Percentiles rank a stretch among this genome's conserved stretches.
Evolutionary conservation across 2,888 invertebrate species (phyloP).

Genomic region (Dolichopus griseipennis): DNA sequence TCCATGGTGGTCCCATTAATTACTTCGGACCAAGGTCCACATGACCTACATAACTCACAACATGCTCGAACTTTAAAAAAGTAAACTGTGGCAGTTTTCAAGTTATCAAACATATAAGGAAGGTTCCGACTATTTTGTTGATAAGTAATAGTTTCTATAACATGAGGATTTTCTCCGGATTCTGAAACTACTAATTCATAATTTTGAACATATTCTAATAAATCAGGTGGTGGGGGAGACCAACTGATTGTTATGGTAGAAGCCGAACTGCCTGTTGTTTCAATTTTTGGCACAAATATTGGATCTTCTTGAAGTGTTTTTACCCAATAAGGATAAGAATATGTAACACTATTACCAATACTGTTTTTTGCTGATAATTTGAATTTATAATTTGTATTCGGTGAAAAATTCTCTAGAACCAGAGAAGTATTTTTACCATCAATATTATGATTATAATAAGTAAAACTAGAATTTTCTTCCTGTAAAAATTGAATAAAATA

Average conservation of each 20-base stretch:
- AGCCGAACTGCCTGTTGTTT: constrained; percentile 56
- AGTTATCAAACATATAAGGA: constrained; percentile 66
- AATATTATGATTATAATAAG: constrained; percentile 52
- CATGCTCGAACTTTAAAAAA: constrained; percentile 73
- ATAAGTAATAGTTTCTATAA: constrained; percentile 53
- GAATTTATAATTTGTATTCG: constrained; percentile 58
- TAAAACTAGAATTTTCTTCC: constrained; percentile 49
- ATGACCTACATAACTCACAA: constrained; percentile 64
- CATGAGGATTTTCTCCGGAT: constrained; percentile 45
- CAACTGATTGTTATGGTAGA: constrained; percentile 77
- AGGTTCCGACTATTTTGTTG: constrained; percentile 55
- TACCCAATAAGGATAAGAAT: constrained; percentile 48
- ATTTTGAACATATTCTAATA: constrained; percentile 64
- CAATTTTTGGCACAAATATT: constrained; percentile 66
- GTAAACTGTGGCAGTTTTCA: constrained; percentile 72
- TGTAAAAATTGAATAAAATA: constrained; percentile 52
- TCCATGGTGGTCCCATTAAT: constrained; percentile 77
- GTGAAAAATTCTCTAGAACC: constrained; percentile 57
- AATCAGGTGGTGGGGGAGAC: constrained; percentile 56
- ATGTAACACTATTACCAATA: constrained; percentile 51
- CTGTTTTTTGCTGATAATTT: constrained; percentile 59
- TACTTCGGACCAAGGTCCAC: constrained; percentile 68
- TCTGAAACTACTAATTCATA: constrained; percentile 60
- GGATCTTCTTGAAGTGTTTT: constrained; percentile 65
- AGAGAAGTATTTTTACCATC: constrained; percentile 57